phyloP scores from a whole-genome alignment of 2,113 vertebrate genomes.

The Seriola dumerili region DNA sequence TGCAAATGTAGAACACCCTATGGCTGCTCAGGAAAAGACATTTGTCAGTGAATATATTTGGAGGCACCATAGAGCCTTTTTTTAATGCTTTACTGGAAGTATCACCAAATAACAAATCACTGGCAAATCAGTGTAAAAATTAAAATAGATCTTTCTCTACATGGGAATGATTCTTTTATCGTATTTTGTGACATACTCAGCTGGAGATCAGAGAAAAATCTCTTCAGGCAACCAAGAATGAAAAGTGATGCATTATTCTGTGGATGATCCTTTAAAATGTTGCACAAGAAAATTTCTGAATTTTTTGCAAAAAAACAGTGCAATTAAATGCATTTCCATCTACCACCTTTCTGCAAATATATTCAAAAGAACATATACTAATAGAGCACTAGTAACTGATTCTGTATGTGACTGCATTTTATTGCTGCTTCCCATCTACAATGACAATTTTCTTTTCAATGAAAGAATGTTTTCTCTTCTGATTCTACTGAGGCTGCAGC shows the following conservation, averaged over 20 bases:
- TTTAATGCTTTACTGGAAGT: slow-evolving; percentile 1
- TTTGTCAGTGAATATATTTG: slow-evolving; percentile 48
- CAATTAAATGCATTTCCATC: neutral
- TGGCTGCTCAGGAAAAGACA: slow-evolving; percentile 37
- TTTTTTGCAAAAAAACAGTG: neutral
- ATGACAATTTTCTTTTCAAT: neutral
- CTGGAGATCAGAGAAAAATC: neutral
- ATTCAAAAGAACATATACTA: neutral
- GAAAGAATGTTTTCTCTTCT: neutral
- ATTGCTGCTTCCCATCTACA: neutral
- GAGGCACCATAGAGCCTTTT: neutral
- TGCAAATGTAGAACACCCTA: slow-evolving; percentile 54
- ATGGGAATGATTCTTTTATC: slow-evolving; percentile 11
- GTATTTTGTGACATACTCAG: neutral
- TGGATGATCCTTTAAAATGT: neutral
- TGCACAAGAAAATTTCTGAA: neutral
- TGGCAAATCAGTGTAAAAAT: slow-evolving; percentile 16
- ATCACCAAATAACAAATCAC: slow-evolving; percentile 13
- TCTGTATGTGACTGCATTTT: neutral
- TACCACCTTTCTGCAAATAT: neutral
- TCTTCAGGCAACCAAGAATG: neutral
- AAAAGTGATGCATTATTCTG: neutral
- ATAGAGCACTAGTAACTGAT: neutral
- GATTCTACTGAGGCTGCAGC: neutral
- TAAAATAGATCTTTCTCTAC: neutral